These are phyloP conservation scores for Ennomos fuscantarius DNA, from an alignment of 2,888 invertebrate genomes.

Conservation along the genomic window DNA sequence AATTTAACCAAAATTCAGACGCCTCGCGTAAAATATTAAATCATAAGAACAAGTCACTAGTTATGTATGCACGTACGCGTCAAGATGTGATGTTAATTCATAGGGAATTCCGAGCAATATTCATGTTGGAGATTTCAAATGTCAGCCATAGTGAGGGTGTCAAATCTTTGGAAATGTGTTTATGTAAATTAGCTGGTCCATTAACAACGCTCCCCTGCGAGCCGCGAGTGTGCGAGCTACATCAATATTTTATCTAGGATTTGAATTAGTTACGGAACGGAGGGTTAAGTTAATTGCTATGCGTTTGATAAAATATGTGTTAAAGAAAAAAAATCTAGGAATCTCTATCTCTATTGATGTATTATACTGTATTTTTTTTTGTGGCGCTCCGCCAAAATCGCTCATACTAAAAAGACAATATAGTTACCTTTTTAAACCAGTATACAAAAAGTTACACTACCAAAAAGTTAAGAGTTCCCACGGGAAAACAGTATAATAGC, in stretches of 20 bases:
- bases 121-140: conserved; percentile 74
- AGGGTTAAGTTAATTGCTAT: conserved; percentile 24
- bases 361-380: too few relatives aligned
- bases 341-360: too few relatives aligned
- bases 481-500: too few relatives aligned
- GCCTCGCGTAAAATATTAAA: conserved; percentile 48
- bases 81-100: conserved; percentile 57
- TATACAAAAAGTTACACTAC: too few relatives aligned
- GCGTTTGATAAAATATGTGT: too few relatives aligned
- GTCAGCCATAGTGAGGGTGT: conserved; percentile 73
- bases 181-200: conserved; percentile 80
- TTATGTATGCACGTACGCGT: conserved; percentile 43
- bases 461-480: too few relatives aligned
- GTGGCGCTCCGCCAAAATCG: too few relatives aligned
- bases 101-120: conserved; percentile 57
- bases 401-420: too few relatives aligned
- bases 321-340: too few relatives aligned
- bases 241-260: conserved; percentile 58
- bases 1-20: background rate
- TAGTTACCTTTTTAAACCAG: too few relatives aligned
- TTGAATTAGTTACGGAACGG: conserved; percentile 38
- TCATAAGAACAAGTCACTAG: conserved; percentile 52
- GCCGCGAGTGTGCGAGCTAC: conserved; percentile 62
- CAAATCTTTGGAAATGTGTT: conserved; percentile 81
- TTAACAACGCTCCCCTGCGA: conserved; percentile 67